These are phyloP conservation scores for Pocillopora damicornis DNA, from an alignment of 64 coral and sea anemone genomes.

Conservation along the genomic window DNA sequence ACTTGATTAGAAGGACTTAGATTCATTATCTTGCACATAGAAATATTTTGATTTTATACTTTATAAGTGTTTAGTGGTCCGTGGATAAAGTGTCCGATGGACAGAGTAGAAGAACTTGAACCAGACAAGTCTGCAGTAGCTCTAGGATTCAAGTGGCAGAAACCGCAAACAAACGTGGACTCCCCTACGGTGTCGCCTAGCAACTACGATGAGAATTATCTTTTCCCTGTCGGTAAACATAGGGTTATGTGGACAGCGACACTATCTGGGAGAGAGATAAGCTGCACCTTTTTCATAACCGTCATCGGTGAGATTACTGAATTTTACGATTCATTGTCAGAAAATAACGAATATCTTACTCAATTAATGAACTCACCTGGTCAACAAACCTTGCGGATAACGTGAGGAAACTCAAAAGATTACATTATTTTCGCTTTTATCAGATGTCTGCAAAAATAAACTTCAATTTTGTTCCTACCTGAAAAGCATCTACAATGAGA, in stretches of 20 bases:
- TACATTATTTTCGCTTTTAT: no score
- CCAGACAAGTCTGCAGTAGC: constrained; percentile 48
- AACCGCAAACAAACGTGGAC: constrained; percentile 87
- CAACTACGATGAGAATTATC: constrained; percentile 67
- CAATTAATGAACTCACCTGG: no score
- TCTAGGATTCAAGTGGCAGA: constrained; percentile 77
- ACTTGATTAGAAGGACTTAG: constrained; percentile 10
- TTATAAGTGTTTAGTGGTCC: constrained; percentile 71
- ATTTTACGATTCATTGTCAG: no score
- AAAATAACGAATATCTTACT: no score
- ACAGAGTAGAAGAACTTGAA: constrained; percentile 65
- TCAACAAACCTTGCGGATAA: no score
- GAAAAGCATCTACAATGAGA: no score
- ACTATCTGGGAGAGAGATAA: constrained; percentile 54
- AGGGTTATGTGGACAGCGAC: constrained; percentile 92
- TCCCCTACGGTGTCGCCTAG: constrained; percentile 58
- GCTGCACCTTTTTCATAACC: constrained; percentile 74
- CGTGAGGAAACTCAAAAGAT: no score
- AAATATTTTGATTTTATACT: no score
- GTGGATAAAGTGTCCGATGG: constrained; percentile 88
- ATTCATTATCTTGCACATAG: neutral
- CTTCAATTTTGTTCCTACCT: no score
- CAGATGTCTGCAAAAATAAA: no score
- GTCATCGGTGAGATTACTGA: constrained; percentile 57
- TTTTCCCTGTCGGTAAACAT: constrained; percentile 84